A percentile compares a stretch with the other conserved stretches of the same genome.
Evolutionary conservation across 2,797 vertebrate genomes (phyloP).

Genomic region (Acanthiza pusilla): DNA sequence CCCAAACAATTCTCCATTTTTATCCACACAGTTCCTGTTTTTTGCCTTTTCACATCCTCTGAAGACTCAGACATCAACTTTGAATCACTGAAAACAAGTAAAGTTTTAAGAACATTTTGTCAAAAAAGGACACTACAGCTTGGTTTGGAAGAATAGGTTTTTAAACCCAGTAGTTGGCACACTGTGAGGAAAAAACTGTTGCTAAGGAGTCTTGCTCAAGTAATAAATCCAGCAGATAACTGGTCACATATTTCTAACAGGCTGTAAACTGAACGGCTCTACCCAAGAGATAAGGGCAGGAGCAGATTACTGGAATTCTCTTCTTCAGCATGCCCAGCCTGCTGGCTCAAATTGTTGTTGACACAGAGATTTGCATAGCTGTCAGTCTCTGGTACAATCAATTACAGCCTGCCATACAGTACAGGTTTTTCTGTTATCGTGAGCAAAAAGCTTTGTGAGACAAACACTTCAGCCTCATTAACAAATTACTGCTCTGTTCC

Average conservation of each 20-base stretch:
- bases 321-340: neutral
- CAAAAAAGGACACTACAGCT: neutral
- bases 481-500: neutral
- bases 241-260: constrained; percentile 14
- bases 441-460: neutral
- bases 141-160: neutral
- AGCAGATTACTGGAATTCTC: constrained; percentile 51
- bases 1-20: neutral
- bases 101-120: neutral
- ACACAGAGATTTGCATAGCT: constrained; percentile 31
- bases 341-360: neutral
- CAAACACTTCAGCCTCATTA: neutral
- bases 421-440: neutral
- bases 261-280: constrained; percentile 35
- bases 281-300: constrained; percentile 24
- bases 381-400: constrained; percentile 19
- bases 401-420: neutral
- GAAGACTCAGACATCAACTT: neutral
- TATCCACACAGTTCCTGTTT: neutral
- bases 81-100: neutral
- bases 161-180: neutral
- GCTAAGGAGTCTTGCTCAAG: neutral
- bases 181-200: neutral
- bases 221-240: constrained; percentile 21
- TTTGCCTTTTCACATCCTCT: neutral